Percentiles rank a stretch among this genome's conserved stretches.
Evolutionary conservation across 2,888 invertebrate genomes (phyloP).

Genomic region (Sphaeridia pumilis): DNA sequence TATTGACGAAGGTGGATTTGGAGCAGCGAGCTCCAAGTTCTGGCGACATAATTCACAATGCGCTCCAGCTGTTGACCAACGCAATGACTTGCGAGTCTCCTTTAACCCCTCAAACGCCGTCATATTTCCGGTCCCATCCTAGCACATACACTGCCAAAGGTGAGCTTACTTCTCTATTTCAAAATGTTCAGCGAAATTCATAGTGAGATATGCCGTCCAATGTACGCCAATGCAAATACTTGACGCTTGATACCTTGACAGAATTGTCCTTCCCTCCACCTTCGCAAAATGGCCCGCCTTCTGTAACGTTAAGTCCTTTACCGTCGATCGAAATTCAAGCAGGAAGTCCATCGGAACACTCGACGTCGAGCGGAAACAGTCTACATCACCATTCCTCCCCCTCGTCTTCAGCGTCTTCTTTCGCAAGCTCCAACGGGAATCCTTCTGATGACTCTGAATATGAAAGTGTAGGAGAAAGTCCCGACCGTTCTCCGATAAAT

Average conservation of each 20-base stretch:
- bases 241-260: too few relatives aligned
- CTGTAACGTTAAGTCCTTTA: constrained; percentile 80
- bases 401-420: constrained; percentile 21
- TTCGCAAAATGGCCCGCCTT: constrained; percentile 39
- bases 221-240: too few relatives aligned
- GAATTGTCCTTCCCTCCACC: too few relatives aligned
- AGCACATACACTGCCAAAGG: constrained; percentile 28
- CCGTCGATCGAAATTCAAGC: constrained; percentile 79
- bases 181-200: too few relatives aligned
- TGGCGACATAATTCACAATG: constrained; percentile 88
- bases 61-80: constrained; percentile 66
- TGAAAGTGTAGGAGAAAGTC: constrained; percentile 36
- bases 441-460: constrained; percentile 41
- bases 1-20: constrained; percentile 77
- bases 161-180: too few relatives aligned
- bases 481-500: constrained; percentile 32
- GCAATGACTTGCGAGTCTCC: constrained; percentile 34
- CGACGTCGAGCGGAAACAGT: constrained; percentile 27
- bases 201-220: too few relatives aligned
- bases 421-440: constrained; percentile 29
- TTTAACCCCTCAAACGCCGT: constrained; percentile 36
- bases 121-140: constrained; percentile 29
- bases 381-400: constrained; percentile 24
- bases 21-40: constrained; percentile 84
- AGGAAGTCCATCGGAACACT: constrained; percentile 63